A percentile compares a stretch with the other conserved stretches of the same genome.
Conservation (phyloP, 2,113 vertebrate genomes). For the Psilopogon haemacephalus region DNA sequence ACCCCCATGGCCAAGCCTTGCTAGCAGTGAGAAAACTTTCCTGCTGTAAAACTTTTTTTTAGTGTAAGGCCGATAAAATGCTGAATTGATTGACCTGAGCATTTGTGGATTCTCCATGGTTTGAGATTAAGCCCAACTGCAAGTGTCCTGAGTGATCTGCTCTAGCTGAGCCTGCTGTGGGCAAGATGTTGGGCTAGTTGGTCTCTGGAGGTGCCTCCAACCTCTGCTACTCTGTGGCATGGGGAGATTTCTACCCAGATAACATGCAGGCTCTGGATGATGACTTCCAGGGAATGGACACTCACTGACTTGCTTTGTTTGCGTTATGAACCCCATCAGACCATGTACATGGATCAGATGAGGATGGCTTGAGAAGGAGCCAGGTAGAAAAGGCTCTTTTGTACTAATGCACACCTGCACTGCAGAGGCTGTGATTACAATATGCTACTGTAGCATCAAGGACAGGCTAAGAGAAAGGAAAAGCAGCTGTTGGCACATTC, state of each 20-base stretch:
- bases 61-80: not conserved
- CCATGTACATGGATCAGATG: not conserved
- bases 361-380: not conserved
- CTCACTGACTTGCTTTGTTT: not conserved
- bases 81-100: not conserved
- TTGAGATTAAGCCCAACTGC: not conserved
- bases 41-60: not conserved
- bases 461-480: not conserved
- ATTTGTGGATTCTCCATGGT: not conserved
- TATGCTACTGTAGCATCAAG: not conserved
- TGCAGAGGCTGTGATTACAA: not conserved
- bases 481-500: not conserved
- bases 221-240: not conserved
- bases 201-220: not conserved
- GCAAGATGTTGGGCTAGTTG: not conserved
- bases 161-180: not conserved
- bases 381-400: not conserved
- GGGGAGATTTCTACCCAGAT: not conserved
- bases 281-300: not conserved
- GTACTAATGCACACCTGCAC: not conserved
- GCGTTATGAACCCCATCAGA: not conserved
- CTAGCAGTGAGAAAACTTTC: not conserved
- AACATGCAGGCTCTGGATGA: not conserved
- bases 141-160: not conserved
- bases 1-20: rapidly evolving